A percentile compares a stretch with the other conserved stretches of the same genome.
These are phyloP conservation scores for Scolopax bukidnonensis DNA, from an alignment of 2,797 vertebrate species.

Conservation along the genomic window DNA sequence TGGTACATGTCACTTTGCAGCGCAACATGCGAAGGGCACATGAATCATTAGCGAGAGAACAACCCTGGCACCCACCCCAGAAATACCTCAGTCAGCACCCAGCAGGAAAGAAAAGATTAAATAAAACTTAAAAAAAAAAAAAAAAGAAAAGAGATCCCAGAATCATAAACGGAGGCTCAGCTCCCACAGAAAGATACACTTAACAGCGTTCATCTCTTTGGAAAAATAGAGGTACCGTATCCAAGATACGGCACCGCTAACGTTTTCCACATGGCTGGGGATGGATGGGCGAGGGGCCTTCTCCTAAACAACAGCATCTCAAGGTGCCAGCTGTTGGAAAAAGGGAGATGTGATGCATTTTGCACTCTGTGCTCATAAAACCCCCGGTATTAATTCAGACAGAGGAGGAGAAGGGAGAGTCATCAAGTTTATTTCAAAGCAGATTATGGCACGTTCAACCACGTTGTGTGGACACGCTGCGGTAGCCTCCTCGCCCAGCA, in stretches of 20 bases:
- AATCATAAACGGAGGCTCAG: background rate
- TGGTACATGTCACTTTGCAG: constrained; percentile 59
- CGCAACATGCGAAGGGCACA: constrained; percentile 55
- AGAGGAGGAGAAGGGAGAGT: background rate
- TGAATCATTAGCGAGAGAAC: constrained; percentile 62
- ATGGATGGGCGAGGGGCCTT: constrained; percentile 37
- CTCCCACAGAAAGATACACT: constrained; percentile 23
- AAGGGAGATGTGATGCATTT: background rate
- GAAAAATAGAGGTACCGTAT: constrained; percentile 59
- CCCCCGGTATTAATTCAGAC: background rate
- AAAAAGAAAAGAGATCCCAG: background rate
- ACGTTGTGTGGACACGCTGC: background rate
- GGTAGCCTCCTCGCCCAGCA: constrained; percentile 32
- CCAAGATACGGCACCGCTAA: constrained; percentile 16
- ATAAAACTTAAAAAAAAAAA: background rate
- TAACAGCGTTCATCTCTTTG: constrained; percentile 4
- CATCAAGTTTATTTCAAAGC: constrained; percentile 20
- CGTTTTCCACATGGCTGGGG: constrained; percentile 44
- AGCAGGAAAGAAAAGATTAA: constrained; percentile 29
- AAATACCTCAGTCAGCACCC: constrained; percentile 61
- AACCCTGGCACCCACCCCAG: constrained; percentile 61
- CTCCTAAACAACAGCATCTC: constrained; percentile 31
- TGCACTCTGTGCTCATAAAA: background rate
- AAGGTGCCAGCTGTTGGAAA: constrained; percentile 5
- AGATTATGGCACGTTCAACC: background rate